Base-by-base conservation (phyloP, 2,113 vertebrate species). In the Phrynocephalus versicolor region DNA sequence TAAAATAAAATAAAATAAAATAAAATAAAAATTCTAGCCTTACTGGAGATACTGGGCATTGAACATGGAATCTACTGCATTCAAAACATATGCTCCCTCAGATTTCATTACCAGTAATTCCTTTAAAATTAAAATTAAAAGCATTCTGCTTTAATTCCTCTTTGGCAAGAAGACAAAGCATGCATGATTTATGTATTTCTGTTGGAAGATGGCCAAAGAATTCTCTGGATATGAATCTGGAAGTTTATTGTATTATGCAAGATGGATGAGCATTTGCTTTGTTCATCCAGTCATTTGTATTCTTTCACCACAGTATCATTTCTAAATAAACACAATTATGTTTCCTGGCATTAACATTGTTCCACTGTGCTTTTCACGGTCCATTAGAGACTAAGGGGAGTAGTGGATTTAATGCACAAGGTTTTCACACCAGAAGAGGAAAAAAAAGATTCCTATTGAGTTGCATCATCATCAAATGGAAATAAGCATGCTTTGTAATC, bases 391-490 rank as follows among this genome's bases (percentile, higher is more conserved):
- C 64, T 88, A 88, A 85, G 83, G 85, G 79, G 81, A 88, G 69
- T 86, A 73, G 5, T 87, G 83, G 91, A 87, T 90, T n/a, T 92
- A 89, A 92, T 71, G 71, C 65, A 67, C 81, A 57, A 37, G 79
- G 82, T 77, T 92, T 91, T 92, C 87, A 90, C 88, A 90, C 77
- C 90, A 81, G 76, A 86, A 90, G 39, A 88, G 88, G 88, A 95
- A 81, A 74, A 86, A 90, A 35, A 88, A 89, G 88, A 95, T 94
- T 95, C 93, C 93, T 90, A 78, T 86, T 88, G 79, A 78, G 89
- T 82, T 91, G 90, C 89, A 90, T 94, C 90, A 94, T 90, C 82
- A 75, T 27, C 79, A 73, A 88, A 76, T 92, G 83, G 83, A 93
- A 94, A 91, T 88, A 92, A 64, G 80, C 88, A 87, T 92, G 89